These are phyloP conservation scores for Taxidea taxus DNA, from an alignment of 2,113 vertebrate species.

Conservation along the genomic window DNA sequence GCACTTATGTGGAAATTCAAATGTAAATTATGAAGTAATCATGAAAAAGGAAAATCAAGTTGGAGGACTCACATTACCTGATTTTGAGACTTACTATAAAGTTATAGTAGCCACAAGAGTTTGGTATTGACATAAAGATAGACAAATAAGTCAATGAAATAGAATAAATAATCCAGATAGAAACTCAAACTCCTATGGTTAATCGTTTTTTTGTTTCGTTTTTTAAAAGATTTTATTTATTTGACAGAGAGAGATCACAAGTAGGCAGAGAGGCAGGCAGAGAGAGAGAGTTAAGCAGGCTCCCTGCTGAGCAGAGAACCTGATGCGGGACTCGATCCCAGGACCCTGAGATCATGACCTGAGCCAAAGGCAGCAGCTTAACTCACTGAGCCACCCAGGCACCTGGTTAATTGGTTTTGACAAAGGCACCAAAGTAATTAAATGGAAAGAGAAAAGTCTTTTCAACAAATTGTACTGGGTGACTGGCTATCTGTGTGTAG, in stretches of 20 bases:
- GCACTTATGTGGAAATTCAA: background rate
- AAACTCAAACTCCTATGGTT: background rate
- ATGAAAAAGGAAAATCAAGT: background rate
- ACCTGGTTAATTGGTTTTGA: background rate
- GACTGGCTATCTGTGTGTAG: background rate
- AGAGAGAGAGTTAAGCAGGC: no score
- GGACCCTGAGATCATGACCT: no score
- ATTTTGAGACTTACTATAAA: background rate
- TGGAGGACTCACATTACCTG: background rate
- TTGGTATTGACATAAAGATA: background rate
- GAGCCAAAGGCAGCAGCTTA: no score
- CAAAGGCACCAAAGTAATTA: background rate
- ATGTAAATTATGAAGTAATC: background rate
- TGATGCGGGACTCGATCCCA: no score
- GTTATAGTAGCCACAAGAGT: background rate
- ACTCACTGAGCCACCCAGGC: no score
- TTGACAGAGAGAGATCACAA: no score
- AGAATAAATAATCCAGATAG: background rate
- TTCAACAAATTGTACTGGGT: background rate
- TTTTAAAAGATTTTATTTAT: no score
- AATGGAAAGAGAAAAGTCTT: background rate
- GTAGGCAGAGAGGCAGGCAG: no score
- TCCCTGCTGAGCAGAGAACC: no score
- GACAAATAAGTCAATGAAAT: background rate
- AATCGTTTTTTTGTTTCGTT: slow-evolving; percentile 9